phyloP scores from a whole-genome alignment of 2,797 vertebrate species.

The Semaprochilodus insignis region DNA sequence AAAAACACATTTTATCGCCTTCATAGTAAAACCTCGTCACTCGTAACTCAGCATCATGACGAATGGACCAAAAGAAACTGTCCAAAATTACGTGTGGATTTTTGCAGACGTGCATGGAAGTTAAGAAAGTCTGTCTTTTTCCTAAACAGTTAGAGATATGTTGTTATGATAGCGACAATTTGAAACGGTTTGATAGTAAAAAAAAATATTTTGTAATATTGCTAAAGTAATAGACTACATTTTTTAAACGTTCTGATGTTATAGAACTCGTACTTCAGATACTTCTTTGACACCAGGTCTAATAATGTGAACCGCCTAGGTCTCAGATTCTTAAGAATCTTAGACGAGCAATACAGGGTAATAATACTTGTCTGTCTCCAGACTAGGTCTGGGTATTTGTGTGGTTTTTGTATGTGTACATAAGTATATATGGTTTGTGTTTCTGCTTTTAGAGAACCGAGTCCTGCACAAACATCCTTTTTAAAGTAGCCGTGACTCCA shows the following conservation, averaged over 20 bases:
- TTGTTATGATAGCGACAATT: background rate
- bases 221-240: background rate
- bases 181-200: background rate
- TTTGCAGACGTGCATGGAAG: no score
- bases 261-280: conserved; percentile 10
- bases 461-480: conserved; percentile 31
- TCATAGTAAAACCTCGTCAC: background rate
- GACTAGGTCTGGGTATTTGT: conserved; percentile 33
- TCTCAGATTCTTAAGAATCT: conserved; percentile 42
- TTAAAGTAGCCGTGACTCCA: conserved; percentile 20
- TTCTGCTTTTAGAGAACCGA: conserved; percentile 21
- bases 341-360: conserved; percentile 61
- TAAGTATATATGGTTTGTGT: background rate
- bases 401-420: conserved; percentile 23
- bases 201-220: conserved; percentile 1
- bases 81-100: no score
- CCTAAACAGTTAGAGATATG: background rate
- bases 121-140: no score
- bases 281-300: conserved; percentile 14
- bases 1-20: background rate
- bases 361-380: conserved; percentile 45
- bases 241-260: conserved; percentile 14
- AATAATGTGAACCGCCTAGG: conserved; percentile 34
- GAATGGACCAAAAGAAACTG: background rate
- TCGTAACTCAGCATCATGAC: background rate